Percentiles rank a stretch among this genome's conserved stretches.
phyloP scores from a whole-genome alignment of 2,113 vertebrate species.

The Synodontis membranacea region DNA sequence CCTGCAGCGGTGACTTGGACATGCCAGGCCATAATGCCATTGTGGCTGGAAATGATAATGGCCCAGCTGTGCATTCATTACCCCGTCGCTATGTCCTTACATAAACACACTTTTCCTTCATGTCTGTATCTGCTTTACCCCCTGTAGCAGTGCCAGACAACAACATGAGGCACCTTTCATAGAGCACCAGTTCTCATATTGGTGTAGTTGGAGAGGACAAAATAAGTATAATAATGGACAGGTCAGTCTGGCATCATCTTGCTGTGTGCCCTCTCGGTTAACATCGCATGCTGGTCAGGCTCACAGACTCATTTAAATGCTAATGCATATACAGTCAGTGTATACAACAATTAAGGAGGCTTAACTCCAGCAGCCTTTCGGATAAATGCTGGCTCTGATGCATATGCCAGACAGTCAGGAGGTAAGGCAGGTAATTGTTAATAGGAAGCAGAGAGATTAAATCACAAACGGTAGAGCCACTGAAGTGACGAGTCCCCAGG shows the following conservation, averaged over 20 bases:
- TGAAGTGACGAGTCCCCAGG: background rate
- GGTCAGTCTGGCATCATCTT: conserved; percentile 36
- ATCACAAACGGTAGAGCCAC: background rate
- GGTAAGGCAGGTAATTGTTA: background rate
- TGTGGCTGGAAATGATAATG: conserved; percentile 43
- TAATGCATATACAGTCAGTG: conserved; percentile 46
- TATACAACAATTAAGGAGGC: conserved; percentile 39
- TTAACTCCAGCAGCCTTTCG: conserved; percentile 13
- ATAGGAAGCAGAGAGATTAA: conserved; percentile 9
- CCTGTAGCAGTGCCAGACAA: conserved; percentile 34
- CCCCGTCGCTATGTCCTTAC: conserved; percentile 20
- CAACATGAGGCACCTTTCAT: conserved; percentile 49
- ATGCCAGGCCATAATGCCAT: conserved; percentile 44
- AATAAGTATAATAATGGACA: conserved; percentile 49
- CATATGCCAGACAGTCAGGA: conserved; percentile 9
- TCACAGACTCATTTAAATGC: conserved; percentile 48
- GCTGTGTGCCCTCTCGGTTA: conserved; percentile 39
- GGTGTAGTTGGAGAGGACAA: conserved; percentile 44
- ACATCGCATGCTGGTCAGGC: conserved; percentile 38
- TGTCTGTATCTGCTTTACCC: conserved; percentile 33
- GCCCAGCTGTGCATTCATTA: conserved; percentile 48
- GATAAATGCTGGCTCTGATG: background rate
- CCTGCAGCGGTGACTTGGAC: conserved; percentile 43
- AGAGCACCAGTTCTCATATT: conserved; percentile 46
- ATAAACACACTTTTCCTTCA: conserved; percentile 33